phyloP scores from a whole-genome alignment of 2,888 invertebrate species.

The Polietes domitor region DNA sequence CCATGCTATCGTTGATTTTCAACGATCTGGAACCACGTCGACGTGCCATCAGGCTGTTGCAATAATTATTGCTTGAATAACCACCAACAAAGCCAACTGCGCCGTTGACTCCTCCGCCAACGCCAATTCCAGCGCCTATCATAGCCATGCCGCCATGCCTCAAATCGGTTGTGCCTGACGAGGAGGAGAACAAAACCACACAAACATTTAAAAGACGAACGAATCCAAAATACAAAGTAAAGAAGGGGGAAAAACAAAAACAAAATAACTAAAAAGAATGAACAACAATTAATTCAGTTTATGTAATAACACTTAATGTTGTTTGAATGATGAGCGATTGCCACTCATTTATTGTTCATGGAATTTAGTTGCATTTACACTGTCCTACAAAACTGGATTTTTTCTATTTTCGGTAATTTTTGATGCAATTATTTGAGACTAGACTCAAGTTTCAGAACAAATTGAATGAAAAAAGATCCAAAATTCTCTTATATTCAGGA shows the following conservation, averaged over 20 bases:
- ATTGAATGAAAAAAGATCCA: too few species aligned
- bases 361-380: constrained; percentile 45
- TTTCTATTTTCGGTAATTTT: too few species aligned
- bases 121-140: constrained; percentile 49
- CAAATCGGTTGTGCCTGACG: constrained; percentile 82
- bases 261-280: too few species aligned
- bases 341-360: constrained; percentile 8
- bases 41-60: constrained; percentile 81
- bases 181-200: constrained; percentile 61
- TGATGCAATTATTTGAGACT: too few species aligned
- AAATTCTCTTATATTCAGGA: too few species aligned
- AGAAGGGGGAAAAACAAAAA: background rate
- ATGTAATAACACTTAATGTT: constrained; percentile 19
- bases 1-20: constrained; percentile 78
- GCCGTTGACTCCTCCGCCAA: constrained; percentile 49
- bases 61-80: constrained; percentile 81
- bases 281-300: constrained; percentile 36
- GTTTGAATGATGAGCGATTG: constrained; percentile 50
- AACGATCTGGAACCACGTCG: constrained; percentile 82
- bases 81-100: constrained; percentile 71
- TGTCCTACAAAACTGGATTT: too few species aligned
- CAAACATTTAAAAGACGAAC: background rate
- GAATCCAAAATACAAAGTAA: constrained; percentile 1
- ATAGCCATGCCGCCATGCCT: constrained; percentile 74
- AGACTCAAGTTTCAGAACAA: too few species aligned